A percentile compares a stretch with the other conserved stretches of the same genome.
Conservation (phyloP, 1,140 invertebrate genomes). For the Scaptomyza graminum region DNA sequence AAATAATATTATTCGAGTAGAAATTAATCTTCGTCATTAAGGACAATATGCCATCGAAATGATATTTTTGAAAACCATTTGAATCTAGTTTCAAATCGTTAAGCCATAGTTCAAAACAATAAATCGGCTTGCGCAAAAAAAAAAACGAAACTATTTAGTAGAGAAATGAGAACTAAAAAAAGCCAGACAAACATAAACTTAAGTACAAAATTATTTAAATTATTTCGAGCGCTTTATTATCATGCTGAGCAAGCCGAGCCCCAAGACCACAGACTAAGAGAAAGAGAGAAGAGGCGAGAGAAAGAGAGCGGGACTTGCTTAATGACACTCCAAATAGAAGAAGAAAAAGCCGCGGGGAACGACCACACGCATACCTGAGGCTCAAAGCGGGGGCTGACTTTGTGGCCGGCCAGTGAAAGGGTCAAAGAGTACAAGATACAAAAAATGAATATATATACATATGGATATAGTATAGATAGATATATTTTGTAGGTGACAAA, state of each 20-base stretch:
- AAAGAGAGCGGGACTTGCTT: constrained; percentile 39
- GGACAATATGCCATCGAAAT: background rate
- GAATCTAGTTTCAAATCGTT: background rate
- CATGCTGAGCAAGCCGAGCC: constrained; percentile 51
- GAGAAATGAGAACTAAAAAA: constrained; percentile 8
- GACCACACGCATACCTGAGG: constrained; percentile 62
- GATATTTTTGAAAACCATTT: background rate
- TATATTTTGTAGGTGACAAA: constrained; percentile 83
- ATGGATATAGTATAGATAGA: constrained; percentile 41
- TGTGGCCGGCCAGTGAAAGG: constrained; percentile 55
- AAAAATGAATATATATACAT: constrained; percentile 46
- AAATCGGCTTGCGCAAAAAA: constrained; percentile 17
- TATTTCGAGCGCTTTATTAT: constrained; percentile 71
- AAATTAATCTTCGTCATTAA: too few species aligned
- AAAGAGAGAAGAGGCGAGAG: background rate
- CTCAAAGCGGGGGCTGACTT: constrained; percentile 56
- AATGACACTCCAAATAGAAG: constrained; percentile 62
- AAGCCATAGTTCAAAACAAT: background rate
- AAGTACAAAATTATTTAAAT: constrained; percentile 65
- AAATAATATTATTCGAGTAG: too few species aligned
- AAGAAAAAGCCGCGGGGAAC: constrained; percentile 52
- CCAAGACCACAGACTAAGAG: constrained; percentile 31
- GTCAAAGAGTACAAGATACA: constrained; percentile 21
- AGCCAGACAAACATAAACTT: constrained; percentile 45
- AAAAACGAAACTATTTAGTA: background rate